Evolutionary conservation across 2,888 invertebrate genomes (phyloP).

Genomic region (Taenaris catops): DNA sequence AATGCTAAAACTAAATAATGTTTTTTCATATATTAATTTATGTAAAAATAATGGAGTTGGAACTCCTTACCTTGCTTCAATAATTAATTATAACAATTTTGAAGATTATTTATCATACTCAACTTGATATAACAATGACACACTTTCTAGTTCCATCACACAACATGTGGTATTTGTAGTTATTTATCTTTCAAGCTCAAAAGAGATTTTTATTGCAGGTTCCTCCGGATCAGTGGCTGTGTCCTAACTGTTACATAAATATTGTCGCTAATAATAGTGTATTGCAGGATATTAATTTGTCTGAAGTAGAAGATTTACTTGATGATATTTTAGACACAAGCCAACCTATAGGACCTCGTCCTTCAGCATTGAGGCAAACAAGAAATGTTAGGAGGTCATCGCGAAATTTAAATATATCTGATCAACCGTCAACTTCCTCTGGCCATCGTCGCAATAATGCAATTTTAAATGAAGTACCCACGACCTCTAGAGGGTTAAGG

Average conservation of each 20-base stretch:
- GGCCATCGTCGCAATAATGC: conserved; percentile 27
- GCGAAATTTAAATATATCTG: conserved; percentile 25
- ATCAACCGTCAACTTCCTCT: conserved; percentile 46
- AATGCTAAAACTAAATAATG: too few species aligned
- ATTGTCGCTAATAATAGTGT: conserved; percentile 27
- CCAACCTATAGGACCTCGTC: conserved; percentile 39
- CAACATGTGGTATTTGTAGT: too few species aligned
- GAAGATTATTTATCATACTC: too few species aligned
- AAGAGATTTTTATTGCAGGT: conserved; percentile 48
- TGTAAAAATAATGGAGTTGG: too few species aligned
- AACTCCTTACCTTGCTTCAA: too few species aligned
- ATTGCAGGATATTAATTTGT: conserved; percentile 39
- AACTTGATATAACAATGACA: too few species aligned
- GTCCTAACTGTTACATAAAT: conserved; percentile 81
- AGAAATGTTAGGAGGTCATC: conserved; percentile 31
- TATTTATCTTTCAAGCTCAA: too few species aligned
- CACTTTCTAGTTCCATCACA: too few species aligned
- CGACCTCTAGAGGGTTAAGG: conserved; percentile 30
- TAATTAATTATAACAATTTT: too few species aligned
- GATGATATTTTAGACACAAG: conserved; percentile 48
- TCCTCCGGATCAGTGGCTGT: conserved; percentile 94
- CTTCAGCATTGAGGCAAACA: conserved; percentile 27
- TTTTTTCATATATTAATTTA: too few species aligned
- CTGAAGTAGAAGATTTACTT: conserved; percentile 64
- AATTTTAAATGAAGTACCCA: conserved; percentile 28